Base-by-base conservation (phyloP, 2,888 invertebrate species). In the Pyrrhosoma nymphula region DNA sequence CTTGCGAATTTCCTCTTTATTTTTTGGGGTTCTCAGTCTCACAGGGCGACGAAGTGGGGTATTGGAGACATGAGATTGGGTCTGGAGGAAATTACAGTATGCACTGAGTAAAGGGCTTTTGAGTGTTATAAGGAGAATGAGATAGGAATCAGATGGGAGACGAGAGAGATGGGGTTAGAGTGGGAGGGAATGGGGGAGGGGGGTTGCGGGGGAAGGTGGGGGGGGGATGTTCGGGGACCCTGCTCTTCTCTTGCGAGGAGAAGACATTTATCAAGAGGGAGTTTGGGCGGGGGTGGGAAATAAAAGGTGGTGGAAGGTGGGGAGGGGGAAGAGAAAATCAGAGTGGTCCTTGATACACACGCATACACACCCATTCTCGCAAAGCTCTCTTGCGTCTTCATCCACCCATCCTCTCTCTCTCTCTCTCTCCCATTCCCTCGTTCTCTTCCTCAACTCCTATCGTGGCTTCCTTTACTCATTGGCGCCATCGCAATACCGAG, bases 231-330 rank as follows among this genome's bases (percentile, higher is more conserved):
- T 63, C 39, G 60, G 93, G 26, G 93, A 55, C 47, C 55, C 69
- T 47, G 35, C 69, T 63, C 55, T 26, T 63, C 89, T 56, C 89
- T 89, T n/a, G 89, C 69, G 69, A 75, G 26, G 93, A 93, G 93
- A 93, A 93, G 93, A 93, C 93, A 93, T 93, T 93, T 93, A 93
- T 93, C 93, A 93, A 63, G 69, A 55, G 69, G 93, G 63, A 63
- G 39, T 18, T n/a, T 55, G 26, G 56, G 89, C 16, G 47, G 82
- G 82, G 82, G 82, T 30, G 82, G 35, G 35, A 82, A 60, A 16
- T 82, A 82, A 82, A 82, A 63, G 63, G 60, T 63, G 26, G 60
- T 63, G 26, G 89, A 12, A 47, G 10, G 39, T 39, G 26, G 20
- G 63, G 30, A 39, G 35, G 47, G 55, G 39, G 39, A 23, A 55